phyloP scores from a whole-genome alignment of 2,113 vertebrate genomes.

The Leiothrix lutea region DNA sequence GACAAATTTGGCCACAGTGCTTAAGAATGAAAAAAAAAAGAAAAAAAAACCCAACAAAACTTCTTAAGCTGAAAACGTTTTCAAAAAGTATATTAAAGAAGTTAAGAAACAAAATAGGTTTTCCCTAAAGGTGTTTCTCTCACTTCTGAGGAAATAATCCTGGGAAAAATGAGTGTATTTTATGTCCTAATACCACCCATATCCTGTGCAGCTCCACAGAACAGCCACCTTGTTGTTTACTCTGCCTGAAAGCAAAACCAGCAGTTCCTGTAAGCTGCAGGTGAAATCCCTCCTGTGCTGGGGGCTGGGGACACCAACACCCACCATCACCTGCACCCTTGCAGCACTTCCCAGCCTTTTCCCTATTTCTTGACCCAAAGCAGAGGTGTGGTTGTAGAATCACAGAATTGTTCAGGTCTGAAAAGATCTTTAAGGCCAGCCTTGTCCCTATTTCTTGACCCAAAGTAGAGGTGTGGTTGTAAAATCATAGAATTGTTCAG shows the following conservation, averaged over 20 bases:
- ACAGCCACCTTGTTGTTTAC: constrained; percentile 22
- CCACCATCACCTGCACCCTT: background rate
- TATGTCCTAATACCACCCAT: constrained; percentile 37
- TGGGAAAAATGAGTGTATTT: constrained; percentile 40
- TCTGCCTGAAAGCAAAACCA: constrained; percentile 20
- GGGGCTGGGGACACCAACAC: background rate
- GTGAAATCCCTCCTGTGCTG: background rate
- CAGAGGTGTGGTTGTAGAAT: rapidly evolving
- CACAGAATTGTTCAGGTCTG: background rate
- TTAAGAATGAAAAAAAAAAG: background rate
- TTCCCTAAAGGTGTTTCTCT: constrained; percentile 59
- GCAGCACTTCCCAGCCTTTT: background rate
- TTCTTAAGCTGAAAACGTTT: constrained; percentile 30
- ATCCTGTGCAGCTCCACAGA: constrained; percentile 4
- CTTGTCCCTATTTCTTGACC: too few relatives aligned
- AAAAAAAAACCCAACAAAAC: background rate
- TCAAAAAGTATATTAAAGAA: constrained; percentile 34
- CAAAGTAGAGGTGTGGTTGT: too few relatives aligned
- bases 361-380: too few relatives aligned
- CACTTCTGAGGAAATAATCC: constrained; percentile 52
- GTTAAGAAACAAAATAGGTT: constrained; percentile 41
- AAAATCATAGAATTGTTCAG: too few relatives aligned
- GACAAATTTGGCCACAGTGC: constrained; percentile 21
- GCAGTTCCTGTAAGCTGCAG: background rate
- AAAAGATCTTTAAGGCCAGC: background rate